Evolutionary conservation across 2,797 vertebrate species (phyloP), one percentile per base, ranked within the genome.

Genomic region (Sorex maritimensis): DNA sequence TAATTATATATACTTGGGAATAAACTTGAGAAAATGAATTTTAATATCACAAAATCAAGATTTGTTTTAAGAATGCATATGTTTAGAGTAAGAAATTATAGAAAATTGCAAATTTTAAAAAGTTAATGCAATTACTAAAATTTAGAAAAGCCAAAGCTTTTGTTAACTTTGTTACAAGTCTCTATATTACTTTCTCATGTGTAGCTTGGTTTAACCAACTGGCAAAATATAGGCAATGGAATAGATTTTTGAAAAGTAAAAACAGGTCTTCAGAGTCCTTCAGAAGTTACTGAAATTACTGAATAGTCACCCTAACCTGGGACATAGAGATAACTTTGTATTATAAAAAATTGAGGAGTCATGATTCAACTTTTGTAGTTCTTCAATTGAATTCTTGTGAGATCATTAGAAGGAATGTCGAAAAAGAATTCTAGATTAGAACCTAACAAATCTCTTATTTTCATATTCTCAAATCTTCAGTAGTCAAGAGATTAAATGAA

Each of bases 41-140:
- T 87, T 80, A 19, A 34, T 44, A 46, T 46, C 26, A 49, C 14
- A 77, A 94, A 79, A 86, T 49, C 46, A 92, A 86, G 84, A 6
- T 95, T 12, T 63, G 58, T 77, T 83, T 67, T 26, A 69, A 69
- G 28, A 61, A 61, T 24, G 80, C 61, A 78, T 91, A 46, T 84
- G n/a, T 67, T 67, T 73, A 55, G 3, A 88, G 44, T 84, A 46
- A 85, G 24, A 74, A 78, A 88, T 69, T 26, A 61, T 23, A 71
- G 9, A 8, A 87, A 69, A 44, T 80, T 41, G 67, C 15, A 89
- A 74, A 84, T 26, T 92, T 86, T 46, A 73, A 34, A 82, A 67
- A 71, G 38, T 7, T 88, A 84, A 79, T 21, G 13, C 19, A 28
- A 24, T 30, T 30, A 85, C 55, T 61, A 63, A 88, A 84, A 69